Conservation (phyloP, 2,888 invertebrate species). For the Nephrotoma flavescens region DNA sequence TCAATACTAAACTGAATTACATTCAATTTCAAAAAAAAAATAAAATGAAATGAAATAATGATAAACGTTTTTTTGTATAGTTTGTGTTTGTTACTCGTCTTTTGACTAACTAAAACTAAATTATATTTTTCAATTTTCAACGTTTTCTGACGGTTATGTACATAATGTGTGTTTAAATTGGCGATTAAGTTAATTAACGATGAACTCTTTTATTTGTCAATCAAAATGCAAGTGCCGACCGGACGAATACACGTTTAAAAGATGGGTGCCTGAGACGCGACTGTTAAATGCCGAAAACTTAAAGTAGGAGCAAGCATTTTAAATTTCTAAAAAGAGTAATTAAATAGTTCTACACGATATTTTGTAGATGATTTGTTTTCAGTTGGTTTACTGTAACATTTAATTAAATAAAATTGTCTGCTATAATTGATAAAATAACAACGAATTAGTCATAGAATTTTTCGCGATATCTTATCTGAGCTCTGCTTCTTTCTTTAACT, state of each 20-base stretch:
- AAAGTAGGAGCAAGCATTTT: too few relatives aligned
- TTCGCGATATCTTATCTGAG: background rate
- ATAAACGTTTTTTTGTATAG: background rate
- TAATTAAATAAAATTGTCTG: background rate
- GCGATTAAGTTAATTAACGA: background rate
- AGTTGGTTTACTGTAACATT: background rate
- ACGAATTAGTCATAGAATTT: background rate
- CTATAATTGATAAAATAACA: background rate
- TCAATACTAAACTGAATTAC: background rate
- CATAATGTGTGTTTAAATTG: background rate
- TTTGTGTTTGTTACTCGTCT: background rate
- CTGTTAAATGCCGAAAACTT: background rate
- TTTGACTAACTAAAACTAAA: background rate
- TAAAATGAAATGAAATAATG: background rate
- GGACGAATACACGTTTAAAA: background rate
- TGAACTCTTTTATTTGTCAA: background rate
- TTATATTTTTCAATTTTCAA: background rate
- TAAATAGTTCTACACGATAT: too few relatives aligned
- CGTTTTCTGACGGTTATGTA: background rate
- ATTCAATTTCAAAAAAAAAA: background rate
- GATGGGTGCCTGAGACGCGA: background rate
- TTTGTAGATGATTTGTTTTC: background rate
- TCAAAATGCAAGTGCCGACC: background rate
- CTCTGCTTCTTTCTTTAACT: background rate
- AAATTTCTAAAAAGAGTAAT: too few relatives aligned